phyloP scores from a whole-genome alignment of 2,888 invertebrate species.

The Catotricha subobsoleta region DNA sequence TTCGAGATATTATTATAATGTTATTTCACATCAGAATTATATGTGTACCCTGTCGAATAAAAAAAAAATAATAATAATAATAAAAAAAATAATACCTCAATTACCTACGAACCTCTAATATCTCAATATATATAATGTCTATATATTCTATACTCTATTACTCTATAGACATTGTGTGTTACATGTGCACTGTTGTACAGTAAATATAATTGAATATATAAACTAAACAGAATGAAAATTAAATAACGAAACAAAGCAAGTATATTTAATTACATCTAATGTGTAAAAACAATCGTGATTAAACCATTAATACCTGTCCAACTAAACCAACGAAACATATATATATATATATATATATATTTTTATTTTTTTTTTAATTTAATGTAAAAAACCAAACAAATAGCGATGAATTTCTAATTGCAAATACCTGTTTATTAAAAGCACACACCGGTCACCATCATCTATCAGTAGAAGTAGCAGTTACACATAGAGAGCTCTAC shows the following conservation, averaged over 20 bases:
- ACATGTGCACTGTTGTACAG: background rate
- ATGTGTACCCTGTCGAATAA: no score
- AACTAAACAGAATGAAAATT: background rate
- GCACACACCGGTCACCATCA: background rate
- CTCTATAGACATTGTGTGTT: no score
- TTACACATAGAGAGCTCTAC: background rate
- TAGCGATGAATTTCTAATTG: slow-evolving; percentile 1
- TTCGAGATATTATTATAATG: no score
- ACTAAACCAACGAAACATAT: background rate
- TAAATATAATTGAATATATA: background rate
- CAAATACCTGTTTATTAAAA: slow-evolving; percentile 2
- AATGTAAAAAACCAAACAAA: no score
- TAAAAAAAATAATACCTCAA: no score
- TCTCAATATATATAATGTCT: no score
- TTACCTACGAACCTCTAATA: no score
- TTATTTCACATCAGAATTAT: no score
- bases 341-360: no score
- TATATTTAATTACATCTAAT: slow-evolving; percentile 1
- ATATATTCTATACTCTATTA: no score
- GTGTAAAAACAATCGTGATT: slow-evolving; percentile 2
- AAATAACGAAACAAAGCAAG: background rate
- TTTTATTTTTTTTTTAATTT: no score
- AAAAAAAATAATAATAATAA: no score
- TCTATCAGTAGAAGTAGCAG: background rate
- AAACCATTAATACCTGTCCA: background rate